Evolutionary conservation across 2,888 invertebrate genomes (phyloP), one percentile per base, ranked within the genome.

Genomic region (Xestia c-nigrum): DNA sequence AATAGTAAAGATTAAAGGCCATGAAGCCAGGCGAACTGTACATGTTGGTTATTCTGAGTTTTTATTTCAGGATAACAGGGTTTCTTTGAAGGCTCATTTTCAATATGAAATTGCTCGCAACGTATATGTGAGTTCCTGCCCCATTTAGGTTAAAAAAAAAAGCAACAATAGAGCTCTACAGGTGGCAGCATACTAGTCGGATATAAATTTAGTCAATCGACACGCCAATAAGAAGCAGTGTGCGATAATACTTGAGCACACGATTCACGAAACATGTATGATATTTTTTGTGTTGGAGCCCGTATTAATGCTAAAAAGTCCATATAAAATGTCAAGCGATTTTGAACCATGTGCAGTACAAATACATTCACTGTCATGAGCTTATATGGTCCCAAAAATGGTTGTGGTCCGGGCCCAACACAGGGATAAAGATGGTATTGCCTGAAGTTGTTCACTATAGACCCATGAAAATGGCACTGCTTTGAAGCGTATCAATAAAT

Each of bases 321-420:
- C 1, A 6, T 46, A 19, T 24, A 10, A 57, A 46, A 3, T 38
- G 0, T 57, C 14, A 38, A 73, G 24, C 38, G 19, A 38, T 55
- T 73, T 73, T 73, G 6, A 24, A 74, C 16, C 10, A 7, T 74
- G 4, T 74, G 19, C 21, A 6, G 14, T 74, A 31, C 19, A 31
- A 43, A 3, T 72, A 24, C 31, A 3, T 31, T 47, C 19, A 19
- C 5, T 55, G 14, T 31, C 9, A 31, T 47, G 46, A 16, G 38
- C 9, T 70, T 43, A 24, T 24, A 65, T 43, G 0, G 12, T 38
- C 19, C 9, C 10, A 21, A 16, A 43, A 71, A 19, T 7, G 12
- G n/a, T 38, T 72, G n/a, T 14, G 31, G 2, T 10, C 31, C 21
- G 46, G 10, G 10, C 6, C 7, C 24, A 16, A 7, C 24, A 16